Percentiles rank a stretch among this genome's conserved stretches.
These are phyloP conservation scores for Rhadina sibilatrix DNA, from an alignment of 2,113 vertebrate genomes.

Conservation along the genomic window DNA sequence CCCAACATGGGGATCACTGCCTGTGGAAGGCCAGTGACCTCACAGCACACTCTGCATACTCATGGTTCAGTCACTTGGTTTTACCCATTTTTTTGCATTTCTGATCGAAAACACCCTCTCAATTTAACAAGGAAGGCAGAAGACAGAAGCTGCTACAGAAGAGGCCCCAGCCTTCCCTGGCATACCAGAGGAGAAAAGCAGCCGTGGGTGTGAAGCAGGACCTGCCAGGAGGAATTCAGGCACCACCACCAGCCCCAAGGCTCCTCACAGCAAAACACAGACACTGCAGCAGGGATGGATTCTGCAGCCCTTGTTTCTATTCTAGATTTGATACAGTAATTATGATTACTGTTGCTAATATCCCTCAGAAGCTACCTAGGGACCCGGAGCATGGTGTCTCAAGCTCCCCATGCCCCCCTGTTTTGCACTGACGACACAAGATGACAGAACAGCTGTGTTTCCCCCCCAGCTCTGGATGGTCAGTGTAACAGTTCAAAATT, in stretches of 20 bases:
- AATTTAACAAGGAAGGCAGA: background rate
- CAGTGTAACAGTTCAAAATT: background rate
- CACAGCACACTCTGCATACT: background rate
- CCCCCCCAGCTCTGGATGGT: background rate
- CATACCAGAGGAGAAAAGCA: rapidly evolving
- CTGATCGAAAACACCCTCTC: background rate
- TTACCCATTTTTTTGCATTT: background rate
- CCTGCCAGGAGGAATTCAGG: background rate
- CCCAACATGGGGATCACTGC: rapidly evolving
- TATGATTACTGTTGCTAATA: background rate
- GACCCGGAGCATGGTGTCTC: background rate
- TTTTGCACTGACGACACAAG: background rate
- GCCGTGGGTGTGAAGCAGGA: background rate
- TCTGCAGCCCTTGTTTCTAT: background rate
- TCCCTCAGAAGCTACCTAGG: background rate
- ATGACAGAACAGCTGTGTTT: background rate
- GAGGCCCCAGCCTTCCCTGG: background rate
- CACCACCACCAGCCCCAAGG: background rate
- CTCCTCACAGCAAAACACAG: background rate
- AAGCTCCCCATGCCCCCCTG: background rate
- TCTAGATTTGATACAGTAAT: background rate
- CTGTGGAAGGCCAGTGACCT: background rate
- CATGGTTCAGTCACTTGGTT: background rate
- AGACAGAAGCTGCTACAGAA: background rate
- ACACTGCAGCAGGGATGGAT: rapidly evolving